Evolutionary conservation across 2,797 vertebrate genomes (phyloP), one percentile per base, ranked within the genome.

Genomic region (Amniataba percoides): DNA sequence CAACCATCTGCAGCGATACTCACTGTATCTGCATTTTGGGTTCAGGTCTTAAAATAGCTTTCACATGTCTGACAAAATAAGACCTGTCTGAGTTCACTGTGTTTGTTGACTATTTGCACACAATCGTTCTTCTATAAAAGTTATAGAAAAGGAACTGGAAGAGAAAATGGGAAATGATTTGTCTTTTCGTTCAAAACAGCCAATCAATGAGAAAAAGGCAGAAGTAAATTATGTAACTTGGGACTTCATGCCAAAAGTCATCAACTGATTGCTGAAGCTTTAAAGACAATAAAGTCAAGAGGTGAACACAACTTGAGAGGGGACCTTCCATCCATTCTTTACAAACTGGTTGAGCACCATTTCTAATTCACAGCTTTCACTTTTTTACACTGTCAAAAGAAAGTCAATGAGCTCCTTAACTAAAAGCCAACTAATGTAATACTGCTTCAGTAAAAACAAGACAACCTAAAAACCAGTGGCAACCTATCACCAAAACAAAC

Each of bases 1-100:
- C 80, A 95, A 94, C 93, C 95, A 95, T 94, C 91, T 95, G 94
- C 87, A 85, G 63, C 36, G 72, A 48, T 78, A 79, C 65, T 74
- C 78, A 42, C 72, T 73, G 45, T 60, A 84, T 78, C 77, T 77
- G 80, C 70, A 71, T 84, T 67, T 31, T 79, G 23, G 64, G 55
- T 69, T 82, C 42, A 15, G 39, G 63, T 74, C 78, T 62, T 70
- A 59, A 57, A 85, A 82, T 75, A 77, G 74, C 60, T 66, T 77
- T 77, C 27, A 56, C 53, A 21, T 63, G 76, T 42, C 34, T 40
- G 15, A 55, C 66, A 36, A 80, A 81, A 49, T 34, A 55, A 66
- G 34, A 72, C 11, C 63, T 15, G 31, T 55, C 34, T 90, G 94
- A 71, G 74, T 63, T 73, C 19, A 58, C 40, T 36, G 52, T 57